Conservation (phyloP, 2,797 vertebrate genomes). For the Lycodopsis pacificus region DNA sequence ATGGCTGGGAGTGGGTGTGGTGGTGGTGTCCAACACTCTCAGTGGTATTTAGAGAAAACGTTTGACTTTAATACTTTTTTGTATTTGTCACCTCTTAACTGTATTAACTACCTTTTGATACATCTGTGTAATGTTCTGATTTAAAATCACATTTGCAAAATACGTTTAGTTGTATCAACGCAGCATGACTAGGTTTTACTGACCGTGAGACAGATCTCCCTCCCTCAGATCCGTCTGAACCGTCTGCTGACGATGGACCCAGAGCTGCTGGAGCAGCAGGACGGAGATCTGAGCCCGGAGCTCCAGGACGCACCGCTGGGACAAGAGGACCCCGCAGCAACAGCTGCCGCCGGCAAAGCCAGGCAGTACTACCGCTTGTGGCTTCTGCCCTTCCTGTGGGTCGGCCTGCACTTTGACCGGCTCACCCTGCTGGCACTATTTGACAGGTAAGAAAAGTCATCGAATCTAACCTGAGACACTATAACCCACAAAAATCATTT, state of each 20-base stretch:
- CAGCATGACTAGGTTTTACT: constrained; percentile 19
- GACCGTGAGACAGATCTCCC: constrained; percentile 88
- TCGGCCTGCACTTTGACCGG: constrained; percentile 97
- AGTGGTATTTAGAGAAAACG: background rate
- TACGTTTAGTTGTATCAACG: background rate
- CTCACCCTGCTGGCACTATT: constrained; percentile 97
- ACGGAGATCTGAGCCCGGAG: constrained; percentile 95
- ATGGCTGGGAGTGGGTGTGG: constrained; percentile 40
- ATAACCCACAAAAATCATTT: background rate
- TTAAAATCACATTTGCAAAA: background rate
- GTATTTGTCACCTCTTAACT: background rate
- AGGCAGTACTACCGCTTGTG: constrained; percentile 98
- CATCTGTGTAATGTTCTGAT: background rate
- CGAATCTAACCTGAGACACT: background rate
- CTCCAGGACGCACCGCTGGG: constrained; percentile 91
- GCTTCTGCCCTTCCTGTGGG: constrained; percentile 96
- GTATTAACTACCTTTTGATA: background rate
- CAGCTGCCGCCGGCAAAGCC: constrained; percentile 85
- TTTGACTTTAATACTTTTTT: background rate
- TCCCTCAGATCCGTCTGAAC: constrained; percentile 97
- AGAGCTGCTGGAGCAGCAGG: constrained; percentile 96
- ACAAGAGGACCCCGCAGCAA: constrained; percentile 81
- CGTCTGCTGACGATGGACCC: constrained; percentile 96
- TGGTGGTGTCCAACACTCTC: constrained; percentile 10
- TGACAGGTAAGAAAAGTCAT: constrained; percentile 86